Percentiles rank a stretch among this genome's conserved stretches.
phyloP scores from a whole-genome alignment of 2,888 invertebrate genomes.

The Amiota minor region DNA sequence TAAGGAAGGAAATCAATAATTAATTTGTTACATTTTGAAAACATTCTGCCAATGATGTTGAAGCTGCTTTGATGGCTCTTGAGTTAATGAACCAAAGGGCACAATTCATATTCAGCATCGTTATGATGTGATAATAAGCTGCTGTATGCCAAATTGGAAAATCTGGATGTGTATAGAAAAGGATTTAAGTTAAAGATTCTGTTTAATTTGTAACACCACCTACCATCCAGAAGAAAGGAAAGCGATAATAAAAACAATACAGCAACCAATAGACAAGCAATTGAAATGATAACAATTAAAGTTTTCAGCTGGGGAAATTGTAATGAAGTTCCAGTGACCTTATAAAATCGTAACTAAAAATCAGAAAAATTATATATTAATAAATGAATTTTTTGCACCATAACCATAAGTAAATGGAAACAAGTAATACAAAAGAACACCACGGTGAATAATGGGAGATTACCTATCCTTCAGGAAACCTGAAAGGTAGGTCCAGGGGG shows the following conservation, averaged over 20 bases:
- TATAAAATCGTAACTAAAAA: slow-evolving; percentile 75
- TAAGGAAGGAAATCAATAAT: neutral
- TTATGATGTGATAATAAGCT: slow-evolving; percentile 78
- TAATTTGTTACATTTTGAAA: slow-evolving; percentile 73
- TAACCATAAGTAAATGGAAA: no score
- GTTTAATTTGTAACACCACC: neutral
- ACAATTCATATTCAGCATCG: slow-evolving; percentile 83
- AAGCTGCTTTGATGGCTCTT: slow-evolving; percentile 79
- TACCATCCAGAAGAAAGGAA: slow-evolving; percentile 76
- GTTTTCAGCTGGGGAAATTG: slow-evolving; percentile 78
- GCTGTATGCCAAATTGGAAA: slow-evolving; percentile 79
- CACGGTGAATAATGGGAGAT: slow-evolving; percentile 30
- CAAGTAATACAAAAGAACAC: no score
- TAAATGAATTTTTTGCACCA: no score
- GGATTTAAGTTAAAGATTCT: no score
- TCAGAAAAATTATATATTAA: neutral
- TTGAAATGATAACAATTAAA: slow-evolving; percentile 78
- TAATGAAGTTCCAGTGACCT: slow-evolving; percentile 77
- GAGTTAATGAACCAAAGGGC: slow-evolving; percentile 83
- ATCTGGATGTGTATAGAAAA: slow-evolving; percentile 65
- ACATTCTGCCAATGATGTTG: slow-evolving; percentile 76
- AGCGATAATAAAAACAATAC: slow-evolving; percentile 77
- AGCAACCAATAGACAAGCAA: slow-evolving; percentile 78
- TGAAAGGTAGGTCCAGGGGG: no score
- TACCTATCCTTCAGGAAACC: no score